Conservation (phyloP, 2,113 vertebrate genomes). For the Mesoclemmys tuberculata region DNA sequence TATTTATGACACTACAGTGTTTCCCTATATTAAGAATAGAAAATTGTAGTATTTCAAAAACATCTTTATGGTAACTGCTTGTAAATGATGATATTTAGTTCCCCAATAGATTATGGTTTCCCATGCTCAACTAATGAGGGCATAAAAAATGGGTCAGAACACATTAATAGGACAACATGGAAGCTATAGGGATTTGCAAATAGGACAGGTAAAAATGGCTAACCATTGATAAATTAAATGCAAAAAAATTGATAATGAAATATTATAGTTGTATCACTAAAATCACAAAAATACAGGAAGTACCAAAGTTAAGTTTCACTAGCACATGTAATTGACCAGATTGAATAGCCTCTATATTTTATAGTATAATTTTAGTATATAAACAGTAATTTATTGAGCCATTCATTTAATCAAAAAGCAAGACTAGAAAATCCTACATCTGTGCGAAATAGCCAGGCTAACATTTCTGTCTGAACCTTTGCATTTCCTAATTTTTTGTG, state of each 20-base stretch:
- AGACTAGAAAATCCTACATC: no score
- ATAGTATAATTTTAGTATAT: background rate
- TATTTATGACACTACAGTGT: background rate
- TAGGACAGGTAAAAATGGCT: background rate
- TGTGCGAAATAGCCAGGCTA: background rate
- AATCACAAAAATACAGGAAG: background rate
- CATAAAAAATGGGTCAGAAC: background rate
- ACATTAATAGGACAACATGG: background rate
- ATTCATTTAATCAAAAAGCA: background rate
- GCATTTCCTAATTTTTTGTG: background rate
- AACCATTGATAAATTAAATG: background rate
- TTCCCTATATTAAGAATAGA: background rate
- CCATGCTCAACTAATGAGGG: background rate
- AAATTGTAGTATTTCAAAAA: background rate
- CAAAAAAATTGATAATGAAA: background rate
- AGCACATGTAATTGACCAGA: background rate
- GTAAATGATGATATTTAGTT: background rate
- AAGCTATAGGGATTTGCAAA: background rate
- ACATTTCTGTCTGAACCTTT: background rate
- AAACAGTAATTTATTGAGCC: no score
- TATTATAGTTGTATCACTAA: background rate
- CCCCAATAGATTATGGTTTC: background rate
- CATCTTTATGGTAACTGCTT: background rate
- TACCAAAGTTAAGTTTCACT: background rate
- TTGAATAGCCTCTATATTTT: rapidly evolving